phyloP scores from a whole-genome alignment of 2,888 invertebrate species.

The Ariolimax columbianus region DNA sequence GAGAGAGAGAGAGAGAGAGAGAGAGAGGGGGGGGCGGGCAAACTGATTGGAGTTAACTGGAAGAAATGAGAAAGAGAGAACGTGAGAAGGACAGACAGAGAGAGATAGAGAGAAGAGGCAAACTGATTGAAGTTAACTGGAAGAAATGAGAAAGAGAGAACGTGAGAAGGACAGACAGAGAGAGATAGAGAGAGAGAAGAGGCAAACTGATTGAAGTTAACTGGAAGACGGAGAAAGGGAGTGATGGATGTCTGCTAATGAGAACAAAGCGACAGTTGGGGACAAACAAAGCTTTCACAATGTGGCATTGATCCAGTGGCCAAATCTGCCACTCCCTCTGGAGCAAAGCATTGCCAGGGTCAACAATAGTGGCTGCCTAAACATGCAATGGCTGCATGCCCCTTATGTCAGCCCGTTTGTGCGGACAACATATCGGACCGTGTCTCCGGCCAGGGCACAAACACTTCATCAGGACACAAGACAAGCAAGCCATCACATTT shows the following conservation, averaged over 20 bases:
- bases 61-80: no score
- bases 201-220: no score
- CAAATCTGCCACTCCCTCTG: slow-evolving; percentile 1
- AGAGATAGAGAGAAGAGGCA: no score
- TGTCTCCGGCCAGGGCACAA: neutral
- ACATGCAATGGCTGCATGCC: neutral
- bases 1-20: no score
- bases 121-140: no score
- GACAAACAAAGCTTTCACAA: slow-evolving; percentile 7
- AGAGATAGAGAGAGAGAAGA: no score
- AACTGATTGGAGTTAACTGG: no score
- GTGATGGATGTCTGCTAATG: neutral
- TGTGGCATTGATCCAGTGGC: neutral
- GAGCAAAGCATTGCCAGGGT: neutral
- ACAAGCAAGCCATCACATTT: neutral
- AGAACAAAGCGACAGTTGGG: slow-evolving; percentile 17
- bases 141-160: no score
- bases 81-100: no score
- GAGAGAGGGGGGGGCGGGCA: no score
- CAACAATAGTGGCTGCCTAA: slow-evolving; percentile 19
- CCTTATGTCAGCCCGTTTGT: neutral
- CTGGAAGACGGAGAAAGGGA: no score
- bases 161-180: no score
- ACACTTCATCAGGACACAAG: neutral
- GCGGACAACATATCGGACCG: neutral